phyloP scores from a whole-genome alignment of 2,797 vertebrate genomes.

The Yasuhikotakia modesta region DNA sequence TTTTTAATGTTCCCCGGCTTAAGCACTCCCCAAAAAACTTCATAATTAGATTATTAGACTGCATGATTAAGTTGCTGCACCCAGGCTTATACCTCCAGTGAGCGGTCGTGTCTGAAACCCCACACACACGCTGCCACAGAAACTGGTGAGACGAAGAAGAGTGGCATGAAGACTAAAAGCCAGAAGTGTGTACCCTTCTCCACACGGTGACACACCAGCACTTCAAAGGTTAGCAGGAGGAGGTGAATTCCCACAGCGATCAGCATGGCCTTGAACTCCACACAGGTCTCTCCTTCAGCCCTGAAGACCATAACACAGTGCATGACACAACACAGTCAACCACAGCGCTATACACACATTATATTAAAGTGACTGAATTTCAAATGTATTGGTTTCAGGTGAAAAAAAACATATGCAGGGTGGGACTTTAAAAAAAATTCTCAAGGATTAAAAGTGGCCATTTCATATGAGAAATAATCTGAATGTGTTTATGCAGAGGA shows the following conservation, averaged over 20 bases:
- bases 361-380: no score
- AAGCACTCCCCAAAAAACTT: no score
- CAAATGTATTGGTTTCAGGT: no score
- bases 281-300: constrained; percentile 97
- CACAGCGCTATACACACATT: background rate
- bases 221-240: constrained; percentile 94
- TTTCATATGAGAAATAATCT: no score
- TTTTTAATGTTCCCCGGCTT: no score
- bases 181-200: constrained; percentile 89
- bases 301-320: constrained; percentile 64
- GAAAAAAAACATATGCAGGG: no score
- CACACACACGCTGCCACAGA: constrained; percentile 97
- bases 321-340: background rate
- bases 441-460: no score
- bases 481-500: no score
- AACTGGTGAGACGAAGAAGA: constrained; percentile 97
- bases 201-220: constrained; percentile 93
- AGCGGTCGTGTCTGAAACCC: constrained; percentile 96
- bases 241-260: constrained; percentile 96
- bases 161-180: constrained; percentile 97
- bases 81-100: constrained; percentile 81
- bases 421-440: no score
- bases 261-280: constrained; percentile 99
- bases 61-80: background rate
- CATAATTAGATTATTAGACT: no score